Evolutionary conservation across 2,113 vertebrate species (phyloP).

Genomic region (Scortum barcoo): DNA sequence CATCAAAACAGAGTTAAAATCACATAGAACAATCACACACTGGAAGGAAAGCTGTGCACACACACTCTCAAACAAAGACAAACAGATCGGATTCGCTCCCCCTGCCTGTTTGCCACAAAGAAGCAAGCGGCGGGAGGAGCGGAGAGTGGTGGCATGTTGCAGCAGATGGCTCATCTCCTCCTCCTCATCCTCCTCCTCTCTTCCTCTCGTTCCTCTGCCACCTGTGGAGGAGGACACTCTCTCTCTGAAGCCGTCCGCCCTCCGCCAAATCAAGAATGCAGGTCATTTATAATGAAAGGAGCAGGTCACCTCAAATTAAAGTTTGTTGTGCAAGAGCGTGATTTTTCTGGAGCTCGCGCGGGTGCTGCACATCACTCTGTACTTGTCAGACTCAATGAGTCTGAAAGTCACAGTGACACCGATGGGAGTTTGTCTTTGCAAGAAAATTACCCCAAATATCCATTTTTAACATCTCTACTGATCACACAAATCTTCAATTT

Average conservation of each 20-base stretch:
- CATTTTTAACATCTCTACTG: slow-evolving; percentile 22
- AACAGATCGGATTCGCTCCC: slow-evolving; percentile 11
- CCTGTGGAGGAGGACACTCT: slow-evolving; percentile 73
- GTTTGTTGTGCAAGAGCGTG: slow-evolving; percentile 10
- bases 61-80: slow-evolving; percentile 11
- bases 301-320: slow-evolving; percentile 61
- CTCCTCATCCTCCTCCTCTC: slow-evolving; percentile 43
- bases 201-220: slow-evolving; percentile 55
- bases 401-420: slow-evolving; percentile 59
- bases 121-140: slow-evolving; percentile 28
- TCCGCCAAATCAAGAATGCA: slow-evolving; percentile 41
- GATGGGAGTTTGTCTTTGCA: slow-evolving; percentile 17
- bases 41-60: background rate
- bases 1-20: background rate
- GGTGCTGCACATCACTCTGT: slow-evolving; percentile 13
- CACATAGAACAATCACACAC: too few species aligned
- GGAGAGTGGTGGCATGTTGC: slow-evolving; percentile 44
- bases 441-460: slow-evolving; percentile 28
- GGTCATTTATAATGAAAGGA: slow-evolving; percentile 66
- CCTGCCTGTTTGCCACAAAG: slow-evolving; percentile 25
- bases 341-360: background rate
- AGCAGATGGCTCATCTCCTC: slow-evolving; percentile 76
- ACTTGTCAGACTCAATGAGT: slow-evolving; percentile 2
- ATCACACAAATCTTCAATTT: slow-evolving; percentile 22
- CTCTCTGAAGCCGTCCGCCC: slow-evolving; percentile 36